A percentile compares a stretch with the other conserved stretches of the same genome.
Evolutionary conservation across 2,113 vertebrate species (phyloP).

Genomic region (Pomatorhinus ruficollis): DNA sequence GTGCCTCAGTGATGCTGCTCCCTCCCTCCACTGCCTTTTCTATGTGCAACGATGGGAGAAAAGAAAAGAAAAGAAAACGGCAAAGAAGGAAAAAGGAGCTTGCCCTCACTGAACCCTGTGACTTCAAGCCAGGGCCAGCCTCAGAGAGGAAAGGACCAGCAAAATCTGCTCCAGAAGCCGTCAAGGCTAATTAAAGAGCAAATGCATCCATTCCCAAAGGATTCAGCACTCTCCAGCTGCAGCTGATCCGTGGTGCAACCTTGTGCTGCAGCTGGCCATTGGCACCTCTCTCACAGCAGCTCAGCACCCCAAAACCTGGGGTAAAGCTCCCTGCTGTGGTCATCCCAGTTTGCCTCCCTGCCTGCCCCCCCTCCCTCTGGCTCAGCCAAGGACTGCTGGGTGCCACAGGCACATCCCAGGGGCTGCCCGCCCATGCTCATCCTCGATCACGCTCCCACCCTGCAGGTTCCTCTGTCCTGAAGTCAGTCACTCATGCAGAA

Average conservation of each 20-base stretch:
- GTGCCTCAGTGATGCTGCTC: neutral
- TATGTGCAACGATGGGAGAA: neutral
- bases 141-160: neutral
- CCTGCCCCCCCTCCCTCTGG: neutral
- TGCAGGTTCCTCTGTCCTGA: neutral
- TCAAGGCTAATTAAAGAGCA: neutral
- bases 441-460: accelerated
- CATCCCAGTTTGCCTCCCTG: neutral
- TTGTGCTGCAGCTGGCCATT: neutral
- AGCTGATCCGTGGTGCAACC: accelerated
- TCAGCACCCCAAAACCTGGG: neutral
- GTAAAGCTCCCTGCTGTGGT: neutral
- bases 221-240: neutral
- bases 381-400: accelerated
- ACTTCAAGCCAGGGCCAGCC: neutral
- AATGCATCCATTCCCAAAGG: neutral
- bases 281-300: neutral
- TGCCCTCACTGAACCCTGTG: accelerated
- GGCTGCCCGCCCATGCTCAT: accelerated
- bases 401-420: neutral
- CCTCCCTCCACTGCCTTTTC: neutral
- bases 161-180: neutral
- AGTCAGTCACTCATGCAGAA: neutral
- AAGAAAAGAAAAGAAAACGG: neutral
- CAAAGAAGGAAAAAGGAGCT: neutral